Base-by-base conservation (phyloP, 2,888 invertebrate genomes). In the Stenodema calcarata region DNA sequence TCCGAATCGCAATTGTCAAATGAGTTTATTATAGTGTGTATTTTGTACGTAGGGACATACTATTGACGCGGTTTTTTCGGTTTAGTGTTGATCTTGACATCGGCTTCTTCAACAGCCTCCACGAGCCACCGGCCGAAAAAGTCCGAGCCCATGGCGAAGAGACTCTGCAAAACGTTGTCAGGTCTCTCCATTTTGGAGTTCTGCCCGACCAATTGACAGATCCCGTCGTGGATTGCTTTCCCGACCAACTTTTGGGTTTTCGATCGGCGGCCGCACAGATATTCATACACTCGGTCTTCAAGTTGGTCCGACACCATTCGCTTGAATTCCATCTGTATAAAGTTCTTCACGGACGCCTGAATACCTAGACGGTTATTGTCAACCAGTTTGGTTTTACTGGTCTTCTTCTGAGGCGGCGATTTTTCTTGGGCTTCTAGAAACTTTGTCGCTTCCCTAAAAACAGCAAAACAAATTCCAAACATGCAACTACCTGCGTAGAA, bases 371-470 rank as follows among this genome's bases (percentile, higher is more conserved):
- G 54, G 4, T 28, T 16, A 12, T 54, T 80, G 14, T 28, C 16
- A 2, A 80, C 9, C 75, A 84, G 16, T 28, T 73, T 73, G 47
- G 14, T 69, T n/a, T 69, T 62, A 18, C 28, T 18, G n/a, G 18
- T 27, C 7, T 78, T 62, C 42, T 82, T 82, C 35, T n/a, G 9
- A 4, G 35, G 62, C 11, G 12, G 12, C 18, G 62, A 18, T 84
- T 84, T 73, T 12, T 70, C 47, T 73, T 73, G 84, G 27, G 9
- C 27, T 50, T 84, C 28, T 7, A 84, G 35, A 44, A 84, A 84
- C 30, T 47, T 16, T 0, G 44, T 41, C 2, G 84, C 84, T 73
- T 84, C 75, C 50, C 84, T 84, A 41, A 44, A 84, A 84, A 27
- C 1, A n/a, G n/a, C n/a, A 2, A 78, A 11, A 18, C 11, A 7